phyloP scores from a whole-genome alignment of 23 tunicate genomes.

The Ciona savignyi region DNA sequence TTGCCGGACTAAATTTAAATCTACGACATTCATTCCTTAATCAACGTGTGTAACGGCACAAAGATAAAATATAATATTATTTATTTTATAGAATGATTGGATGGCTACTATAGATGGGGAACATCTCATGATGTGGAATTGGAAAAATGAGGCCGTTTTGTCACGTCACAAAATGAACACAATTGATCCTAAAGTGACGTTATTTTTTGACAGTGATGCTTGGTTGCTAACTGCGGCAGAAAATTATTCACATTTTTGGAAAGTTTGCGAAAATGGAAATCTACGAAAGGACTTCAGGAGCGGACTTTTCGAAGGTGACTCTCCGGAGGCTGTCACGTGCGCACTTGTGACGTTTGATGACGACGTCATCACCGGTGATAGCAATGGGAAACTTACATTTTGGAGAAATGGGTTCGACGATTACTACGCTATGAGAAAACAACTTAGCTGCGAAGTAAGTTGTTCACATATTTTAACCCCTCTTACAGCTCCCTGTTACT shows the following conservation, averaged over 20 bases:
- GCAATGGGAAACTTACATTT: constrained; percentile 4
- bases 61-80: too few species aligned
- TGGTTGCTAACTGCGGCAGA: constrained; percentile 7
- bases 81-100: not conserved
- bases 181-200: too few species aligned
- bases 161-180: not conserved
- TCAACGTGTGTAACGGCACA: too few species aligned
- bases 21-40: too few species aligned
- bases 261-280: not conserved
- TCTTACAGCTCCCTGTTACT: not conserved
- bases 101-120: constrained; percentile 1
- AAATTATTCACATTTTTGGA: constrained; percentile 5
- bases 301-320: constrained; percentile 3
- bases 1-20: too few species aligned
- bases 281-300: not conserved
- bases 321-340: constrained; percentile 4
- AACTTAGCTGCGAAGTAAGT: constrained; percentile 1
- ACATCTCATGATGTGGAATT: constrained; percentile 12
- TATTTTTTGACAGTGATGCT: not conserved
- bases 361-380: constrained; percentile 20
- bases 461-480: too few species aligned
- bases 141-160: constrained; percentile 13
- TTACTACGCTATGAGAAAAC: not conserved
- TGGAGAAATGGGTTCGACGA: constrained; percentile 1
- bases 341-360: not conserved